Percentiles rank a stretch among this genome's conserved stretches.
phyloP scores from a whole-genome alignment of 2,888 invertebrate species.

The Julus scanicus region DNA sequence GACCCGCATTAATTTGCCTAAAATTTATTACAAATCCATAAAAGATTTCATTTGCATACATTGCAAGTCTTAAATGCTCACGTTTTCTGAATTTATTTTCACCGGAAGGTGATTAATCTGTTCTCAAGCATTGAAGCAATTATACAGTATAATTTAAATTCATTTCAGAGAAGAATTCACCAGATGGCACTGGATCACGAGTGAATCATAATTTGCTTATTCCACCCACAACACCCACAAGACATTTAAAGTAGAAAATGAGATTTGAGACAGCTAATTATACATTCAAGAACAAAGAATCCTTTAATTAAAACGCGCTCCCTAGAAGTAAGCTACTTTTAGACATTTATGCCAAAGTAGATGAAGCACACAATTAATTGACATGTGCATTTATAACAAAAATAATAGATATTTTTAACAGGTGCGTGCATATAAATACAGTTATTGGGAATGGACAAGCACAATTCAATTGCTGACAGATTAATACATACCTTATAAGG shows the following conservation, averaged over 20 bases:
- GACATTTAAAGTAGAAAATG: slow-evolving; percentile 37
- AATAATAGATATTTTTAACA: background rate
- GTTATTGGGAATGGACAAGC: background rate
- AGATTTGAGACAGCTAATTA: slow-evolving; percentile 43
- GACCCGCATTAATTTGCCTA: background rate
- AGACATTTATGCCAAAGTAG: background rate
- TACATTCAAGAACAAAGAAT: slow-evolving; percentile 47
- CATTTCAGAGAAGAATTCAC: background rate
- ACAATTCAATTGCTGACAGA: background rate
- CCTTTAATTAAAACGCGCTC: slow-evolving; percentile 19
- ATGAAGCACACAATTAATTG: slow-evolving; percentile 15
- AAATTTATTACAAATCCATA: background rate
- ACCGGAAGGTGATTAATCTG: background rate
- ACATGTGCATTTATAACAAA: background rate
- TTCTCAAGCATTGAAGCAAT: background rate
- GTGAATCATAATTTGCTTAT: background rate
- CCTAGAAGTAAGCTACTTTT: background rate
- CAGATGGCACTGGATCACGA: background rate
- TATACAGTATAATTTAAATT: background rate
- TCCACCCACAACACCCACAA: background rate
- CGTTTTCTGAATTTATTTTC: background rate
- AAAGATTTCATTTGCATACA: slow-evolving; percentile 3
- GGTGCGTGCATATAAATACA: background rate
- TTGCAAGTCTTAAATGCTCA: background rate
- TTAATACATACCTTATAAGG: background rate